Conservation (phyloP, 2,888 invertebrate genomes). For the Acanthosepion pharaonis region DNA sequence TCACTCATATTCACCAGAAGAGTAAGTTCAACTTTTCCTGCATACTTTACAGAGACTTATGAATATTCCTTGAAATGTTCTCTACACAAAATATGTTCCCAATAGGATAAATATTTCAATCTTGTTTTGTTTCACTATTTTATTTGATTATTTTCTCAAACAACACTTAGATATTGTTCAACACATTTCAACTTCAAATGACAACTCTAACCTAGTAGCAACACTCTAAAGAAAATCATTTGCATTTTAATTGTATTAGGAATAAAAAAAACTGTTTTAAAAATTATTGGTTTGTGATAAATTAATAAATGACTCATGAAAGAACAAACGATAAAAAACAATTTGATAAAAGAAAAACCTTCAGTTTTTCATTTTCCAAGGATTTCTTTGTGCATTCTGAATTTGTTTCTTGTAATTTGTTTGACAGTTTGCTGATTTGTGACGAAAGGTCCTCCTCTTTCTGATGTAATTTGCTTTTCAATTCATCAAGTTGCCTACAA, state of each 20-base stretch:
- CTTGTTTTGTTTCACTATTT: too few species aligned
- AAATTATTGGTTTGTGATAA: too few species aligned
- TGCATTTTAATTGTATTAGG: too few species aligned
- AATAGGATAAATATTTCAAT: too few species aligned
- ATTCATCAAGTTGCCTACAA: conserved; percentile 67
- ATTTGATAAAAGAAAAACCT: conserved; percentile 61
- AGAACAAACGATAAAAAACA: neutral
- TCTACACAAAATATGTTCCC: too few species aligned
- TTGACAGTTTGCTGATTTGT: conserved; percentile 63
- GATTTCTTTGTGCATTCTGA: conserved; percentile 62
- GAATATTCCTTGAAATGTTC: too few species aligned
- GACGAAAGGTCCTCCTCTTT: conserved; percentile 67
- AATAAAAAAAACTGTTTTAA: too few species aligned
- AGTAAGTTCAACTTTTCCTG: too few species aligned
- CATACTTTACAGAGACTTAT: too few species aligned
- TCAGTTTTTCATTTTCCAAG: conserved; percentile 69
- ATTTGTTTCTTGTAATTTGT: conserved; percentile 66
- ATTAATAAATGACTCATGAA: neutral
- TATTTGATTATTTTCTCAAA: too few species aligned
- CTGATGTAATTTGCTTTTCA: conserved; percentile 67
- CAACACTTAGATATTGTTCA: too few species aligned
- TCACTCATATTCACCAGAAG: too few species aligned
- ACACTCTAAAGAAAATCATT: neutral
- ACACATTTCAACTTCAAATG: neutral
- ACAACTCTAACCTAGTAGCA: neutral